Evolutionary conservation across 2,888 invertebrate genomes (phyloP), one percentile per base, ranked within the genome.

Genomic region (Eudemis profundana): DNA sequence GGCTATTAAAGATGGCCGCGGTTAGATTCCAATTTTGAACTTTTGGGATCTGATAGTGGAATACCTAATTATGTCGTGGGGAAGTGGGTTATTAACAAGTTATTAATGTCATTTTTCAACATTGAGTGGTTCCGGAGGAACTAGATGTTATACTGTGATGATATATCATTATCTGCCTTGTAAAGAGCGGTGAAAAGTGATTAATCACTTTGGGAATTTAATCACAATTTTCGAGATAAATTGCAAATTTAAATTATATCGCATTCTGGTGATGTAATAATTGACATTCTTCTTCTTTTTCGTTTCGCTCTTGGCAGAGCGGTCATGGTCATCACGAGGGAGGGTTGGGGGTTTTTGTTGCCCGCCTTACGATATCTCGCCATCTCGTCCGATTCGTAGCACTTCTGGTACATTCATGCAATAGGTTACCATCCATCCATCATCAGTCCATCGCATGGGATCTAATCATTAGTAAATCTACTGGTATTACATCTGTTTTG

Each of bases 1-100:
- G 73, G 76, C 75, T 76, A 82, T 83, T 82, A 82, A 76, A 75
- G 74, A 76, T 72, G 75, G 74, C 72, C 66, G 74, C 70, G 68
- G 67, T 76, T 76, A 68, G 68, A 74, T 67, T 69, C 67, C 68
- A 68, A 62, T 59, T 69, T 69, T 69, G 72, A 72, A 73, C 36
- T 56, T 64, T 67, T 47, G 19, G 59, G 61, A 67, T 49, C 56
- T 66, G 64, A 69, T 67, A 69, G 61, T 67, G 61, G 60, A 60
- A 62, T 60, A 62, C 59, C 51, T 68, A 67, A 68, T 61, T 59
- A 65, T 44, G 53, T 50, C 42, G 53, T 51, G 46, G 57, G 50
- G 56, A 44, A 56, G 42, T 40, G 40, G 57, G 59, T 69, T 56
- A 66, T 68, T 69, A 68, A 46, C 56, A 61, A 53, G 44, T 65